Evolutionary conservation across 2,888 invertebrate species (phyloP), one percentile per base, ranked within the genome.

Genomic region (Aleiodes alternator): DNA sequence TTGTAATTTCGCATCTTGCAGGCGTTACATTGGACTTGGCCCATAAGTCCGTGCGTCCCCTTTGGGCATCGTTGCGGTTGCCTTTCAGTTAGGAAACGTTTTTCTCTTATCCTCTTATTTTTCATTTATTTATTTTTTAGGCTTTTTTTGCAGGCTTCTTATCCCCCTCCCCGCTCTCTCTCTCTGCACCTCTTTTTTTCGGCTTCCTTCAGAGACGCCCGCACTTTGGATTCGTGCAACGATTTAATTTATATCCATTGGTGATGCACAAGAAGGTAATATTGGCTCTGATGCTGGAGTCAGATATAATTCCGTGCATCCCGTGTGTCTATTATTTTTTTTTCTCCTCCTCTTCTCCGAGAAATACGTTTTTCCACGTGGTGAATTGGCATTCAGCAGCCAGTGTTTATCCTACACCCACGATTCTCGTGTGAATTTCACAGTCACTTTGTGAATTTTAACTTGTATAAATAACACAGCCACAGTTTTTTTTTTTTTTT

Each of bases 41-140:
- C 73, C 76, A 79, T 72, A 77, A 79, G 76, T 79, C 61, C 38
- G 75, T 68, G 66, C 51, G 71, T 79, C 76, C 64, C 79, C 77
- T 53, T 51, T 73, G 71, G 79, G 79, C 75, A 79, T 78, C 79
- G 75, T 77, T 77, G 75, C 76, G 73, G 73, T 73, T 73, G 64
- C 64, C 75, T 73, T 72, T 79, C 73, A 75, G 77, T 72, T 76
- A 71, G 68, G 66, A 75, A 71, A 68, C 57, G 71, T 71, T 71
- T 75, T 56, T 16, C 66, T 72, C 71, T 75, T 23, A 53, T 66
- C 68, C 57, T 59, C 73, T 61, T 43, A 9, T 61, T 31, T 6
- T 50, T 51, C 29, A 50, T 38, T 71, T 75, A 38, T 69, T 69
- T 34, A 51, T 9, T 23, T 34, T 31, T n/a, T 23, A 23, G 23